Evolutionary conservation across 2,888 invertebrate species (phyloP), one percentile per base, ranked within the genome.

Genomic region (Spicauda simplicius): DNA sequence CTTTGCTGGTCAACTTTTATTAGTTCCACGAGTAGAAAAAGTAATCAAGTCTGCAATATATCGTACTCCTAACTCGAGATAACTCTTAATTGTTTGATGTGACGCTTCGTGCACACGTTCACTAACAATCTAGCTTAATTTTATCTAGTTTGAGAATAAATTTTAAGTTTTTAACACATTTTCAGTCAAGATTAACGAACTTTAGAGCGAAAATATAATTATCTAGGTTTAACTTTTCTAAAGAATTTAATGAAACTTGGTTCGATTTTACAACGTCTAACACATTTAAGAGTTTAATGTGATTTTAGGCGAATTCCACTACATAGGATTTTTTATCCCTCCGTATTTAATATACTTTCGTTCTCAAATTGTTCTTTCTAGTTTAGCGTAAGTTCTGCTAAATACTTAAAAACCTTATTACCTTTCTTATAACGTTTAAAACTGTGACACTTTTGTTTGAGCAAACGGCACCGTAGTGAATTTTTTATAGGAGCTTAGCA

Each of bases 1-100:
- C 84, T 82, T 79, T 81, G 82, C 84, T 88, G 87, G 86, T 85
- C 86, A 89, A 90, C 81, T 90, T 90, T 87, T 90, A 91, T 91
- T 90, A 88, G 84, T 88, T 88, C 78, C 71, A 77, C 71, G 77
- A 87, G 85, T 81, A 82, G 86, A 83, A 86, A 88, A 89, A 89
- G 87, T 90, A 88, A 90, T 90, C 86, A 87, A 90, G 85, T 81
- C 77, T 78, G 76, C 85, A 79, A 88, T 89, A 85, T 85, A 88
- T 90, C 85, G 83, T 78, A 73, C 77, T 77, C 77, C 82, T 80
- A 84, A 81, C 83, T 85, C 77, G 70, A 80, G 83, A 83, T 83
- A 86, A 87, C 85, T 86, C 83, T 84, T 87, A 87, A 89, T 88
- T 90, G 86, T 87, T 87, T 83, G 81, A 84, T 82, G 83, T 83